These are phyloP conservation scores for Tetranychus cinnabarinus DNA, from an alignment of 1,140 invertebrate genomes.

Conservation along the genomic window DNA sequence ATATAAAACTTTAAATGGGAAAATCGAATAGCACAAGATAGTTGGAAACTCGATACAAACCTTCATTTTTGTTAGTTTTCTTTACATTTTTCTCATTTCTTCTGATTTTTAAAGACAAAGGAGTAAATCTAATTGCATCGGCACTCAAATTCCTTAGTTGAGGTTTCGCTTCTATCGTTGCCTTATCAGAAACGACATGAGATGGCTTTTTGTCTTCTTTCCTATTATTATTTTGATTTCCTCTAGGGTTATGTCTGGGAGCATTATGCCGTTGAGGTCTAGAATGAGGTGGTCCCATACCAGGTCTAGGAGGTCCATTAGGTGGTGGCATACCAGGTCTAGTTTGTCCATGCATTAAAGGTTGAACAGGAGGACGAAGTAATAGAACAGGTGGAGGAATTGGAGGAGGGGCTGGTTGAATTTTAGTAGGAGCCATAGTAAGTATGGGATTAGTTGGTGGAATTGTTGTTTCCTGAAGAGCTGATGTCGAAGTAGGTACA, in stretches of 20 bases:
- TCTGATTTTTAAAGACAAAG: conserved; percentile 68
- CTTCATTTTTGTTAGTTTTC: conserved; percentile 3
- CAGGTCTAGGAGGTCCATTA: neutral
- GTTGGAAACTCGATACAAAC: neutral
- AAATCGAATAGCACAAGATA: neutral
- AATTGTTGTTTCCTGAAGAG: conserved; percentile 19
- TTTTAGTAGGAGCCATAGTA: conserved; percentile 22
- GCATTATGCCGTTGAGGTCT: neutral
- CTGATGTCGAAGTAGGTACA: neutral
- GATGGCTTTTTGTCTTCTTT: conserved; percentile 10
- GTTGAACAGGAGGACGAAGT: conserved; percentile 9
- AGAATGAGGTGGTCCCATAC: neutral
- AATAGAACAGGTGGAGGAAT: conserved; percentile 21
- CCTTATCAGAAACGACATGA: conserved; percentile 19
- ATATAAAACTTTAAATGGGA: neutral
- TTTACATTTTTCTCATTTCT: conserved; percentile 33
- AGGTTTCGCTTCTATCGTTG: conserved; percentile 76
- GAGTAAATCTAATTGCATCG: conserved; percentile 82
- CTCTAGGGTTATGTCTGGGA: conserved; percentile 28
- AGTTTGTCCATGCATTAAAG: neutral
- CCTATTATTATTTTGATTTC: neutral
- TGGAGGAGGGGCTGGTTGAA: conserved; percentile 23
- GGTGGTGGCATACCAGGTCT: conserved; percentile 5
- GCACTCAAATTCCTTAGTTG: conserved; percentile 78
- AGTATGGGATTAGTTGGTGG: conserved; percentile 17